These are phyloP conservation scores for Chaetura pelagica DNA, from an alignment of 2,113 vertebrate species.

Conservation along the genomic window DNA sequence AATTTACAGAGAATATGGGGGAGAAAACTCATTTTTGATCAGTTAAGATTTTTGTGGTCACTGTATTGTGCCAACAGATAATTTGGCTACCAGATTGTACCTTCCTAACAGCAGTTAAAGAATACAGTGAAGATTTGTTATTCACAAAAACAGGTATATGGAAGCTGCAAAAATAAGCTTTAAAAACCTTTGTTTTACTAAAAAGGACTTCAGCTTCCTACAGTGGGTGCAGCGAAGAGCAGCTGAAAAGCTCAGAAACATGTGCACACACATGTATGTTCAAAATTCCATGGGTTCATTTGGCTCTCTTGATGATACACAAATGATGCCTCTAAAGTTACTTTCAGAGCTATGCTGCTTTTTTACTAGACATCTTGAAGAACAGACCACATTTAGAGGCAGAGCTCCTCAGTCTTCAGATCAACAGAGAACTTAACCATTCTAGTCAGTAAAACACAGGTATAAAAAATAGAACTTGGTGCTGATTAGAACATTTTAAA, in stretches of 20 bases:
- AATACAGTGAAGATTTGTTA: neutral
- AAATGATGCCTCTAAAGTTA: neutral
- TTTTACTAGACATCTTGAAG: neutral
- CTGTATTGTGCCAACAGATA: neutral
- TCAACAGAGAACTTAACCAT: neutral
- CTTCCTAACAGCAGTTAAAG: neutral
- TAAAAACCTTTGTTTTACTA: neutral
- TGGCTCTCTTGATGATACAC: neutral
- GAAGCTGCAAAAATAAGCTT: neutral
- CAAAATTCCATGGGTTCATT: neutral
- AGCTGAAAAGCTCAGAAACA: neutral
- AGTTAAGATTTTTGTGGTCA: neutral
- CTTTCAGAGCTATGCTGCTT: neutral
- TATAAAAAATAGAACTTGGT: neutral
- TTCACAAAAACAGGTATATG: neutral
- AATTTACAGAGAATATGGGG: neutral
- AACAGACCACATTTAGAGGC: neutral
- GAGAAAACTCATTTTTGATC: neutral
- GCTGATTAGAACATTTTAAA: neutral
- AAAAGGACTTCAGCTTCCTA: neutral
- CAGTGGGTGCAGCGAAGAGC: neutral
- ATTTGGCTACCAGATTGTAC: neutral
- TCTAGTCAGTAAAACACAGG: neutral
- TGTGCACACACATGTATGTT: neutral
- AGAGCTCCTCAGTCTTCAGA: neutral